These are phyloP conservation scores for Peucedramus taeniatus DNA, from an alignment of 2,113 vertebrate species.

Conservation along the genomic window DNA sequence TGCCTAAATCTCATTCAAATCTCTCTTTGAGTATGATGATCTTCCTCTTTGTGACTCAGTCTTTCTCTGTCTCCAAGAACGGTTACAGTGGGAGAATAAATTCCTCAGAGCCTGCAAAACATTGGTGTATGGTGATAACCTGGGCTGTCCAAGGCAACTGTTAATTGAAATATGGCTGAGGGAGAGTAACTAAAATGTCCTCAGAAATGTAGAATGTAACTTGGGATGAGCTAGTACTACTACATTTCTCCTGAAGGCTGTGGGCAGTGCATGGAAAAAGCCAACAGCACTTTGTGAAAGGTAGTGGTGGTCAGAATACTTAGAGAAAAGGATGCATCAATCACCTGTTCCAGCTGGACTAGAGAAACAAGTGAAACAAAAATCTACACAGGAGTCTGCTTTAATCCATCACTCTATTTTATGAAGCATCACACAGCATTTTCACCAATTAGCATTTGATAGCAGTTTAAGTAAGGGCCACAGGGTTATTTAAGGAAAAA, in stretches of 20 bases:
- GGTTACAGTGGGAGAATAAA: not conserved
- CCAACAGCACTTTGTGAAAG: not conserved
- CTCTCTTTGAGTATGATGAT: not conserved
- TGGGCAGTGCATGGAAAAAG: not conserved
- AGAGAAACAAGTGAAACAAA: slow-evolving; percentile 14
- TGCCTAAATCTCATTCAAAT: not conserved
- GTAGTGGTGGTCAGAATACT: not conserved
- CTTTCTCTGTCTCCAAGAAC: not conserved
- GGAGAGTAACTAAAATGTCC: not conserved
- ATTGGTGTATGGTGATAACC: not conserved
- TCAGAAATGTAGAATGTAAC: not conserved
- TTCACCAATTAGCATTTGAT: slow-evolving; percentile 24
- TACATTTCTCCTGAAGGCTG: not conserved
- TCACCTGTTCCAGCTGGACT: not conserved
- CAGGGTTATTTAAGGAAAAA: slow-evolving; percentile 1
- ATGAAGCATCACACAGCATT: slow-evolving; percentile 54
- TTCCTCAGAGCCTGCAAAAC: not conserved
- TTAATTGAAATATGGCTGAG: not conserved
- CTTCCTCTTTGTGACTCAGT: not conserved
- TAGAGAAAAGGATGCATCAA: not conserved
- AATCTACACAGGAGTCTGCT: slow-evolving; percentile 24
- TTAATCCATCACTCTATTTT: slow-evolving; percentile 47
- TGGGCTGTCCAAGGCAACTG: not conserved
- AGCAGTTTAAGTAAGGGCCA: slow-evolving; percentile 33
- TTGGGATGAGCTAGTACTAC: not conserved